Evolutionary conservation across 1,140 invertebrate species (phyloP), one percentile per base, ranked within the genome.

Genomic region (Antheraea mylitta): DNA sequence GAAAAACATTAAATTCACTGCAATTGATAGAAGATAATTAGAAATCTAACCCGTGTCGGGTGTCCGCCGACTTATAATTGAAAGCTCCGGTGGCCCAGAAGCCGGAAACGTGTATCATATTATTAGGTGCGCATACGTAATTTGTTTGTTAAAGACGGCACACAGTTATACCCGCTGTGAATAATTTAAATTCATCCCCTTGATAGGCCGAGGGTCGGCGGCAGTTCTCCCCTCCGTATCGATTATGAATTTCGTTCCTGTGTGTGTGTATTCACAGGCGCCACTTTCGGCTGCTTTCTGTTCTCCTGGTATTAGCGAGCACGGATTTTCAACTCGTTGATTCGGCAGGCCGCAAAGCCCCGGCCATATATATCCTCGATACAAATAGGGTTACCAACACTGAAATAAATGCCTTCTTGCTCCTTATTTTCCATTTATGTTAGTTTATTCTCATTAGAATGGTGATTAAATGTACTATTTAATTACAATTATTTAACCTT

Each of bases 81-180:
- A 91, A 89, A 87, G 82, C 82, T 82, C 82, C 45, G 80, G 79
- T 77, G 80, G 84, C 76, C 80, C 82, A 83, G 81, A 84, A 90
- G 86, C 81, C 78, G 72, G 72, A 71, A 68, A 67, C 76, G 78
- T 86, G 82, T 87, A 87, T 89, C 82, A 85, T 80, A 86, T 89
- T 90, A 91, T 90, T 91, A 89, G 87, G 86, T 81, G 82, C 78
- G 89, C 86, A 90, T 91, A 90, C 83, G 83, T 91, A 91, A 91
- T 91, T 90, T 91, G 89, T 91, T 90, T 91, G 87, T 91, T 89
- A 90, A 89, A 91, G 89, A 89, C 88, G 87, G 87, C 81, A 86
- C 85, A 81, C 86, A 89, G 86, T 88, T 86, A 86, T 90, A 88
- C 86, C 86, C 82, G 86, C 86, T 87, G 84, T 89, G 89, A 89